Percentiles rank a stretch among this genome's conserved stretches.
These are phyloP conservation scores for Mesorhabditis spiculigera DNA, from an alignment of 2,888 invertebrate species.

Conservation along the genomic window DNA sequence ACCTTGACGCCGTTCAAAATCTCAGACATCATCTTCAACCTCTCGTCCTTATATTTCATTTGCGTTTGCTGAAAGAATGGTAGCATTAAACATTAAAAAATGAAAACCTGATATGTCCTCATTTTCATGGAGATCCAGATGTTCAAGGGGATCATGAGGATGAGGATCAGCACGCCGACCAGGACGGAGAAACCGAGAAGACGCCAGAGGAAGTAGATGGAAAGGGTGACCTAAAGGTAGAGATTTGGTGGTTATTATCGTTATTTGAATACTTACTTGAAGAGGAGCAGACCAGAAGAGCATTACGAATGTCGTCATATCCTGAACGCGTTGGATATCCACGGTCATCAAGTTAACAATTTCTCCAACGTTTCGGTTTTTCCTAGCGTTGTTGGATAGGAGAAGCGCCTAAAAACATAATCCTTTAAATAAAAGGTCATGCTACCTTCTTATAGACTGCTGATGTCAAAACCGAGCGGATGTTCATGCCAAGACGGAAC, in stretches of 20 bases:
- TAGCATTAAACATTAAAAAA: slow-evolving; percentile 5
- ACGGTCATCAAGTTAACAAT: slow-evolving; percentile 66
- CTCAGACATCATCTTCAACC: slow-evolving; percentile 89
- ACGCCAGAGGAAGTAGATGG: slow-evolving; percentile 61
- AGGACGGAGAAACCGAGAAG: slow-evolving; percentile 75
- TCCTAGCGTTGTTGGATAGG: slow-evolving; percentile 62
- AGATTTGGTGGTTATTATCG: background rate
- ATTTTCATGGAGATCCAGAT: slow-evolving; percentile 49
- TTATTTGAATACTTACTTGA: slow-evolving; percentile 34
- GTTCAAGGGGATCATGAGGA: slow-evolving; percentile 73
- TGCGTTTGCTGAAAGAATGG: slow-evolving; percentile 68
- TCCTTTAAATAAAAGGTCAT: background rate
- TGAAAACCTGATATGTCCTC: slow-evolving; percentile 48
- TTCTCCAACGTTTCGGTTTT: slow-evolving; percentile 64
- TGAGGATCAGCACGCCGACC: slow-evolving; percentile 88
- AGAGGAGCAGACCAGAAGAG: slow-evolving; percentile 60
- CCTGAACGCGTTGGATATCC: slow-evolving; percentile 62
- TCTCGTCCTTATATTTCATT: slow-evolving; percentile 88
- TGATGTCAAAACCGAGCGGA: slow-evolving; percentile 61
- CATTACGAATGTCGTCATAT: slow-evolving; percentile 58
- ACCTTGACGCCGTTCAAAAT: slow-evolving; percentile 83
- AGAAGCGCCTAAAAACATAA: slow-evolving; percentile 59
- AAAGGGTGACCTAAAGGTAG: slow-evolving; percentile 44
- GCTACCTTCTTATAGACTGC: slow-evolving; percentile 55
- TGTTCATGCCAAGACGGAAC: slow-evolving; percentile 80